phyloP scores from a whole-genome alignment of 2,113 vertebrate genomes.

The Perccottus glenii region DNA sequence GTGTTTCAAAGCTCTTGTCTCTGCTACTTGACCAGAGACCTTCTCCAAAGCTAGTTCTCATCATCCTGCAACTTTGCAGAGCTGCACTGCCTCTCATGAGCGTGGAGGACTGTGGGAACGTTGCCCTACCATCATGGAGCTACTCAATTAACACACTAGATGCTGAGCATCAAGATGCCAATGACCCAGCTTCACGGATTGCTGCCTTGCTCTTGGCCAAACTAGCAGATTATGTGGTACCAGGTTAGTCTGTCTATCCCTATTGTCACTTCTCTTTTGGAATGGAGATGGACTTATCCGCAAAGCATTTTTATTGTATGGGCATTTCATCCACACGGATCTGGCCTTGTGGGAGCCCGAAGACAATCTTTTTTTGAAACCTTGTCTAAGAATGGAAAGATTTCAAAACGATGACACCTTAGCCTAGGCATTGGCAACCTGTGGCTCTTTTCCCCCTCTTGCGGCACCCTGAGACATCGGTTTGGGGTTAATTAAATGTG shows the following conservation, averaged over 20 bases:
- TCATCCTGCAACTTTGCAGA: slow-evolving; percentile 95
- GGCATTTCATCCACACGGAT: too few relatives aligned
- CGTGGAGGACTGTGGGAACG: slow-evolving; percentile 96
- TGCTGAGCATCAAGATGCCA: slow-evolving; percentile 92
- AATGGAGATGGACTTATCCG: too few relatives aligned
- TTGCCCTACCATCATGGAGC: slow-evolving; percentile 96
- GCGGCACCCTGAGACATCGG: too few relatives aligned
- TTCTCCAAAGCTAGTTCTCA: slow-evolving; percentile 96
- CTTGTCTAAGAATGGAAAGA: too few relatives aligned
- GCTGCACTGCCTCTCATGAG: slow-evolving; percentile 97
- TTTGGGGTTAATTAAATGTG: too few relatives aligned
- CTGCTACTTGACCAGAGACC: slow-evolving; percentile 96
- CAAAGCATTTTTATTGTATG: too few relatives aligned
- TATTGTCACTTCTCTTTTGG: neutral
- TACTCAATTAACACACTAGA: slow-evolving; percentile 92
- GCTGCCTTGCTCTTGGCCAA: slow-evolving; percentile 93
- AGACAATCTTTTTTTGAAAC: too few relatives aligned
- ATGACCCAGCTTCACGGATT: slow-evolving; percentile 95
- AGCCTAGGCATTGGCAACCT: too few relatives aligned
- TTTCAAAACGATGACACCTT: too few relatives aligned
- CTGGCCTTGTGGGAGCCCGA: too few relatives aligned
- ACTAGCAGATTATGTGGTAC: slow-evolving; percentile 96
- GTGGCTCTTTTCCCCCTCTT: too few relatives aligned
- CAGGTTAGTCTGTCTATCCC: slow-evolving; percentile 80
- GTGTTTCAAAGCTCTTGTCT: slow-evolving; percentile 97